phyloP scores from a whole-genome alignment of 1,140 invertebrate genomes.

The Drosophila subobscura region DNA sequence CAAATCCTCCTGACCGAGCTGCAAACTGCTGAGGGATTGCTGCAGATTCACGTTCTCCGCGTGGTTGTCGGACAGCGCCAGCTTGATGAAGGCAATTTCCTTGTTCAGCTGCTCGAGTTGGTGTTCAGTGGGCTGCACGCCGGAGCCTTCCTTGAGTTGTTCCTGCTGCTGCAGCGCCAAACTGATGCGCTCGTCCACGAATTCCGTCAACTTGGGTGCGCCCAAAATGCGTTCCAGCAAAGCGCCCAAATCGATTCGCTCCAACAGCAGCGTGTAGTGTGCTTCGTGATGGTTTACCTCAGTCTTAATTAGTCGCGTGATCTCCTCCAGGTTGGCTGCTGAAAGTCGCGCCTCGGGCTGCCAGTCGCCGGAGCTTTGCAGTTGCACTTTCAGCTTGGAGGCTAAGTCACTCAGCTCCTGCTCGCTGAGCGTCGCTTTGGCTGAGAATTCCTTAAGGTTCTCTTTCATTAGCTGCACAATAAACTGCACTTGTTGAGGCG shows the following conservation, averaged over 20 bases:
- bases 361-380: conserved; percentile 49
- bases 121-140: conserved; percentile 42
- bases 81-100: conserved; percentile 84
- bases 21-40: conserved; percentile 64
- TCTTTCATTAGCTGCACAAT: conserved; percentile 66
- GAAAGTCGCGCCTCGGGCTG: conserved; percentile 54
- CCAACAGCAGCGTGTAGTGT: conserved; percentile 77
- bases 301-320: conserved; percentile 72
- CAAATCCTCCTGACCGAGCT: conserved; percentile 65
- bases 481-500: conserved; percentile 56
- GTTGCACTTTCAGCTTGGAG: conserved; percentile 40
- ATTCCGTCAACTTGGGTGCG: conserved; percentile 47
- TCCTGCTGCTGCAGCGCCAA: conserved; percentile 24
- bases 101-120: conserved; percentile 81
- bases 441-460: conserved; percentile 46
- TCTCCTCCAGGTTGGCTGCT: conserved; percentile 78
- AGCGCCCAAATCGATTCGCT: conserved; percentile 64
- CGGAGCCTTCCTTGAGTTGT: conserved; percentile 38
- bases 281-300: conserved; percentile 62
- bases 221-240: conserved; percentile 59
- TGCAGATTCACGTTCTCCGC: conserved; percentile 78
- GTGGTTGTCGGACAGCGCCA: conserved; percentile 76
- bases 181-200: conserved; percentile 61
- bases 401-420: conserved; percentile 51
- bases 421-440: conserved; percentile 44